These are phyloP conservation scores for Mycalesis mineus DNA, from an alignment of 2,888 invertebrate genomes.

Conservation along the genomic window DNA sequence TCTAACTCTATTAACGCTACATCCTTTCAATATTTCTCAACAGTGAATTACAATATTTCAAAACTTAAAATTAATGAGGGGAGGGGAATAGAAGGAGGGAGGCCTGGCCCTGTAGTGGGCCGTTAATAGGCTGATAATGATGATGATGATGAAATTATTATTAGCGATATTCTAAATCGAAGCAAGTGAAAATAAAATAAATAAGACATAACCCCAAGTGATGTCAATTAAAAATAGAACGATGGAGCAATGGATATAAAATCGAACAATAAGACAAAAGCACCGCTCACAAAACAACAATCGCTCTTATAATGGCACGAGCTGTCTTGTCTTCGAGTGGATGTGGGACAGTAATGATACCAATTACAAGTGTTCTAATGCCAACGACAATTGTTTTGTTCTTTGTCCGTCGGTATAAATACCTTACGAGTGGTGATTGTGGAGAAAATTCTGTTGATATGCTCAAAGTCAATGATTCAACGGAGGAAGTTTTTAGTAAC, in stretches of 20 bases:
- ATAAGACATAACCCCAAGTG: too few species aligned
- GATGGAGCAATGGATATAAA: neutral
- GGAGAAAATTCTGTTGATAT: neutral
- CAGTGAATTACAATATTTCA: too few species aligned
- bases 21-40: too few species aligned
- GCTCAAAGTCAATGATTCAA: neutral
- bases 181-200: too few species aligned
- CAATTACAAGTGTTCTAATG: conserved; percentile 15
- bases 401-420: neutral
- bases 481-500: neutral
- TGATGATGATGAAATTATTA: too few species aligned
- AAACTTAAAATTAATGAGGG: too few species aligned
- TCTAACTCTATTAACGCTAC: too few species aligned
- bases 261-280: conserved; percentile 8
- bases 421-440: neutral
- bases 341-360: conserved; percentile 17
- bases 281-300: conserved; percentile 14
- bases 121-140: too few species aligned
- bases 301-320: conserved; percentile 16
- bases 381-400: conserved; percentile 7
- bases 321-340: conserved; percentile 4
- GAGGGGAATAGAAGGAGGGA: too few species aligned
- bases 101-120: too few species aligned
- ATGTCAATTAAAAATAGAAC: neutral
- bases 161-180: too few species aligned